Base-by-base conservation (phyloP, 2,113 vertebrate species). In the Opisthocomus hoazin region DNA sequence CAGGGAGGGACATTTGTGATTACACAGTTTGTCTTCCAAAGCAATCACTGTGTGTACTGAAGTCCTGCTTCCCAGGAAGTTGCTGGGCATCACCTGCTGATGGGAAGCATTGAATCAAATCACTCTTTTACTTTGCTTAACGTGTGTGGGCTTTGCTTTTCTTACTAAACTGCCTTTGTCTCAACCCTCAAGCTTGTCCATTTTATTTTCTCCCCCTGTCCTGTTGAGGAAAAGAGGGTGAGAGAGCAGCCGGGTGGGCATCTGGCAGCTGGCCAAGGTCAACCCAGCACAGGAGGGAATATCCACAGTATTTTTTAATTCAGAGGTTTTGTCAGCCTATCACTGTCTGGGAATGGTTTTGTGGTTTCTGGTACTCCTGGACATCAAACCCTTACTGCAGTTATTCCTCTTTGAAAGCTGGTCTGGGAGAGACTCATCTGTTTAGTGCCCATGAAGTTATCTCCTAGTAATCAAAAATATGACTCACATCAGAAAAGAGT, bases 1-100 rank as follows among this genome's bases (percentile, higher is more conserved):
- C 0, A 0, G 26, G 26, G 6, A 46, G 9, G 7, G 18, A 46
- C 20, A 58, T 21, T 17, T 0, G 3, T 50, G 46, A 65, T 63
- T 68, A 81, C 12, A 46, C 32, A 39, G 7, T 74, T 53, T 87
- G 48, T 36, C 36, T 63, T 54, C 41, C 4, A 4, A 71, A 63
- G 37, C 10, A 87, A 24, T 60, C 30, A 43, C 57, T 29, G 13
- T 3, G 1, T 26, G 36, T 43, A 19, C n/a, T n/a, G 20, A 57
- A 24, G 34, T 63, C 34, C 48, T 75, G 21, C 43, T 27, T 63
- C 60, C 43, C 34, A 87, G 32, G 34, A 87, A 50, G 54, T 3
- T 29, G 36, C 12, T 61, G 78, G 53, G 54, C 27, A 73, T 65
- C 0, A 0, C 41, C 54, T 63, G 54, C 34, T 57, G 53, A 78